Conservation (phyloP, 2,113 vertebrate genomes). For the Rana temporaria region DNA sequence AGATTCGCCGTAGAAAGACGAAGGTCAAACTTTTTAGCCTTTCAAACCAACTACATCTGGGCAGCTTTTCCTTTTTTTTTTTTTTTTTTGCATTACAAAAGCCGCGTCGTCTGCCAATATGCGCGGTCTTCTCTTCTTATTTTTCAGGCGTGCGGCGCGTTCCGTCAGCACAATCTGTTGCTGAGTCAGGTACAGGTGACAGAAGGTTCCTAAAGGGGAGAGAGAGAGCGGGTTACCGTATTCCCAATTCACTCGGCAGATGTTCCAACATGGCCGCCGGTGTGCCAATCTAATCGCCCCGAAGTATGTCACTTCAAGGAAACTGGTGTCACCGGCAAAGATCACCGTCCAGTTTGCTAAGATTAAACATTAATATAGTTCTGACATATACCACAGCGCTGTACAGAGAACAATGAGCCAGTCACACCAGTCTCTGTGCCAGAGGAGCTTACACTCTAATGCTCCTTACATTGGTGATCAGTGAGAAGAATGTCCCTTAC, state of each 20-base stretch:
- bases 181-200: background rate
- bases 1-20: too few relatives aligned
- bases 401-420: too few relatives aligned
- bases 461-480: too few relatives aligned
- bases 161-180: background rate
- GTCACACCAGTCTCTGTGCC: too few relatives aligned
- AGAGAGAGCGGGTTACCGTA: constrained; percentile 36
- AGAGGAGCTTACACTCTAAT: too few relatives aligned
- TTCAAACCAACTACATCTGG: too few relatives aligned
- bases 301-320: constrained; percentile 18
- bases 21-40: too few relatives aligned
- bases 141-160: background rate
- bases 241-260: constrained; percentile 46
- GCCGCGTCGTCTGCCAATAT: constrained; percentile 35
- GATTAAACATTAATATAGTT: too few relatives aligned
- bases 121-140: constrained; percentile 5
- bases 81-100: too few relatives aligned
- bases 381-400: too few relatives aligned
- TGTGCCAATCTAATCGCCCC: background rate
- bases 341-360: too few relatives aligned
- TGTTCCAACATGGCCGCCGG: background rate
- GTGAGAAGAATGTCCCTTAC: too few relatives aligned
- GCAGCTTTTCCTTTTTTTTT: background rate
- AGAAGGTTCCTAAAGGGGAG: constrained; percentile 35
- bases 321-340: background rate